phyloP scores from a whole-genome alignment of 2,888 invertebrate genomes.

The Ganaspis brasiliensis region DNA sequence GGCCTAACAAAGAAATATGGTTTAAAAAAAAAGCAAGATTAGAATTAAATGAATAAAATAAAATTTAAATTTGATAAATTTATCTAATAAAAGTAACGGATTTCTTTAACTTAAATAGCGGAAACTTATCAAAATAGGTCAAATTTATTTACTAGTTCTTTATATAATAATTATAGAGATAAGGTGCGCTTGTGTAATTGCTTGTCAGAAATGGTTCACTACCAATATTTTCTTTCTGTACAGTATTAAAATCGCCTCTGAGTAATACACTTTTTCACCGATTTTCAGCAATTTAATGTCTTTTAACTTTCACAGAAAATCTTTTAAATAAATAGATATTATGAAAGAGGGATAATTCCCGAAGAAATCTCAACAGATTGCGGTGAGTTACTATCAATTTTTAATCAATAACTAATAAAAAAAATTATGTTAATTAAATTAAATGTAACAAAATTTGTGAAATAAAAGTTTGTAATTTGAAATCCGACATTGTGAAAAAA shows the following conservation, averaged over 20 bases:
- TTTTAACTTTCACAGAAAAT: slow-evolving; percentile 28
- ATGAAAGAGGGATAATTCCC: not conserved
- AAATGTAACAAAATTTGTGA: no score
- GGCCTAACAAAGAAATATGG: no score
- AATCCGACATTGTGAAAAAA: no score
- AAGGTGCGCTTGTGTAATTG: slow-evolving; percentile 1
- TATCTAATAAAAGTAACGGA: no score
- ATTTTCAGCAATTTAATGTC: slow-evolving; percentile 2
- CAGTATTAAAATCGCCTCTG: not conserved
- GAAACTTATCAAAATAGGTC: not conserved
- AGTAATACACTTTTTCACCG: slow-evolving; percentile 1
- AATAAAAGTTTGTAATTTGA: no score
- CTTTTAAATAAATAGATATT: not conserved
- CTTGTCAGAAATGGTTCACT: not conserved
- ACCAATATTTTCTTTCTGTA: not conserved
- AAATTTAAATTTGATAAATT: no score
- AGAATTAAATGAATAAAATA: no score
- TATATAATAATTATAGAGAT: slow-evolving; percentile 10
- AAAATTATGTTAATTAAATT: no score
- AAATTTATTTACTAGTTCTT: slow-evolving; percentile 12
- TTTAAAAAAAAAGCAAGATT: no score
- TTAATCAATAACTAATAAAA: not conserved
- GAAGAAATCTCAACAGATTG: not conserved
- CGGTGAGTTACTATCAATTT: not conserved
- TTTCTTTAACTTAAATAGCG: not conserved